Percentiles rank a stretch among this genome's conserved stretches.
These are phyloP conservation scores for Drosophila macrospina DNA, from an alignment of 2,888 invertebrate species.

Conservation along the genomic window DNA sequence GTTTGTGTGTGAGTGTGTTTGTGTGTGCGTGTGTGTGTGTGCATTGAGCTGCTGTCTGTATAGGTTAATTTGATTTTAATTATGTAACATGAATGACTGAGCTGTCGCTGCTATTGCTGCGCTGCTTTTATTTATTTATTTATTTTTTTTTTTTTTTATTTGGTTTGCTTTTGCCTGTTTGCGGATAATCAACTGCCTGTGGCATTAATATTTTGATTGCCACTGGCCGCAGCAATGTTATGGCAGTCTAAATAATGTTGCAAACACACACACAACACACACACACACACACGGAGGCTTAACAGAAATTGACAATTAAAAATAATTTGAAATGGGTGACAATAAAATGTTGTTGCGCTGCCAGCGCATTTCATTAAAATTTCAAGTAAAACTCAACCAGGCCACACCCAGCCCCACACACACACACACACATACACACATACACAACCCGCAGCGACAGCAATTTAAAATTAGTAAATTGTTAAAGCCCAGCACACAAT, in stretches of 20 bases:
- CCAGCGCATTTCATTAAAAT: slow-evolving; percentile 75
- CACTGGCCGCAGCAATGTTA: slow-evolving; percentile 30
- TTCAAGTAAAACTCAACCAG: slow-evolving; percentile 62
- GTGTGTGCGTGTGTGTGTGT: not conserved
- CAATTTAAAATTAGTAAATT: slow-evolving; percentile 75
- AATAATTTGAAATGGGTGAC: slow-evolving; percentile 73
- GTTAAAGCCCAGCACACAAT: slow-evolving; percentile 63
- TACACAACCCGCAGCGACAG: slow-evolving; percentile 38
- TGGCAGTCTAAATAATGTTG: slow-evolving; percentile 44
- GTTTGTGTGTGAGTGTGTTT: slow-evolving; percentile 9
- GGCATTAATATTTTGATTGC: slow-evolving; percentile 76
- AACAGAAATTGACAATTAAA: slow-evolving; percentile 76
- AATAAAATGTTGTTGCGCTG: slow-evolving; percentile 45
- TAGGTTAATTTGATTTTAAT: slow-evolving; percentile 79
- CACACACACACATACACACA: slow-evolving; percentile 36
- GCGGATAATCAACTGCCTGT: slow-evolving; percentile 73
- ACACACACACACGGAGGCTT: slow-evolving; percentile 3
- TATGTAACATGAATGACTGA: slow-evolving; percentile 58
- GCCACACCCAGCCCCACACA: no score
- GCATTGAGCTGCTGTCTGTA: slow-evolving; percentile 9
- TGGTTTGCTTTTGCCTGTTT: slow-evolving; percentile 55
- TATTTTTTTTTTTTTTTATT: no score
- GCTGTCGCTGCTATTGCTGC: slow-evolving; percentile 1
- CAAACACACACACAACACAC: slow-evolving; percentile 14
- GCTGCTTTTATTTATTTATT: no score